Evolutionary conservation across 2,888 invertebrate genomes (phyloP), one percentile per base, ranked within the genome.

Genomic region (Oligia fasciuncula): DNA sequence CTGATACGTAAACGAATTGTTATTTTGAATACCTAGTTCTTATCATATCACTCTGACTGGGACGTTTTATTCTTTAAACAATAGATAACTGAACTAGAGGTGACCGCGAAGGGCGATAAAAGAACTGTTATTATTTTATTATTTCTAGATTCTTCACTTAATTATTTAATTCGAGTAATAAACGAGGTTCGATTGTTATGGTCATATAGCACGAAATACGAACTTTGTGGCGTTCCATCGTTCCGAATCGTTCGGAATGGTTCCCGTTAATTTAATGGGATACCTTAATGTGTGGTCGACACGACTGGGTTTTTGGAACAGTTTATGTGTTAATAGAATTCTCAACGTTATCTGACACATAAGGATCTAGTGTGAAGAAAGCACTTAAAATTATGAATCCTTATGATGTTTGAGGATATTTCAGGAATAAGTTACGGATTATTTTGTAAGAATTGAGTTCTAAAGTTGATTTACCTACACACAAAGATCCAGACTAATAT

Each of bases 241-340:
- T 91, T 92, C 89, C 87, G 83, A 88, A 87, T 78, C 90, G 89
- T 90, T 92, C 88, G 86, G 83, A 88, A 87, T 77, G 81, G 85
- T 89, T 92, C 92, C 95, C 95, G 95, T 95, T 95, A 92, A 93
- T 93, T 95, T 94, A 94, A 95, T 94, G 92, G 93, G 91, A 91
- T 81, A 86, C 86, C 91, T 92, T 93, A 94, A 95, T 95, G 95
- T 95, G 94, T 94, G 94, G 94, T 92, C 94, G 93, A 94, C 95
- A 95, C 94, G 95, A 95, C 92, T 92, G 88, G 81, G 83, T 91
- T 89, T 29, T 89, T 82, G 67, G 72, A 86, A 87, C 83, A 88
- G 73, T 90, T 88, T 85, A 87, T 90, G 86, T 87, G 84, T 87
- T 87, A 87, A 88, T 88, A 84, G 85, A 87, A 80, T 84, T 75